Evolutionary conservation across 2,888 invertebrate genomes (phyloP), one percentile per base, ranked within the genome.

Genomic region (Conchocele bisecta): DNA sequence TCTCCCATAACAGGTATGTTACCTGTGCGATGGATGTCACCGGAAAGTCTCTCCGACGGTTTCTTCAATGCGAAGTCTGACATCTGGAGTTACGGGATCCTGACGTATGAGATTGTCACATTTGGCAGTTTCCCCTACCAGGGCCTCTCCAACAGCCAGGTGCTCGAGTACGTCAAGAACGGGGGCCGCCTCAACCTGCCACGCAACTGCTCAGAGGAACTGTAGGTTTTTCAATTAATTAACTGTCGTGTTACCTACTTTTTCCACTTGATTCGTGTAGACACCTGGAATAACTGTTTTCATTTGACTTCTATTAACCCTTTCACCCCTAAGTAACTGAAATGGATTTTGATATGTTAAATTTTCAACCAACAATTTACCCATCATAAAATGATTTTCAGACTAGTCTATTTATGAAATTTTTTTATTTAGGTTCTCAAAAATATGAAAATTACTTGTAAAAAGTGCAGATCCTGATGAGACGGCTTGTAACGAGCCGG

Each of bases 1-100:
- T 58, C 2, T 59, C n/a, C 1, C 46, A 33, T 15, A 59, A 4
- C 79, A 93, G 94, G 93, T 26, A 95, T 96, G 95, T 91, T 97
- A 79, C 97, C 97, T 0, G 96, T 97, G 9, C 93, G 97, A 72
- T 97, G 97, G 97, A 97, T 97, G 97, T 95, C 97, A 0, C 97
- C 97, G 0, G 97, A 97, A 92, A 95, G 95, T 81, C 92, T 97
- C 17, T 94, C 94, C 3, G 92, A 95, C 26, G 97, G 97, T 13
- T 93, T 96, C 60, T 97, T 97, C 91, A 96, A 96, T 0, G 94
- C 96, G 22, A 94, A 95, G 37, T 96, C 97, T 0, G 97, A 98
- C 91, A 94, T 97, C 17, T 98, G 97, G 97, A 95, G 96, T 35
- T 97, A 94, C 89, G 97, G 97, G 5, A 95, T 97, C 42, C 92